Evolutionary conservation across 2,888 invertebrate species (phyloP), one percentile per base, ranked within the genome.

Genomic region (Mechanitis messenoides): DNA sequence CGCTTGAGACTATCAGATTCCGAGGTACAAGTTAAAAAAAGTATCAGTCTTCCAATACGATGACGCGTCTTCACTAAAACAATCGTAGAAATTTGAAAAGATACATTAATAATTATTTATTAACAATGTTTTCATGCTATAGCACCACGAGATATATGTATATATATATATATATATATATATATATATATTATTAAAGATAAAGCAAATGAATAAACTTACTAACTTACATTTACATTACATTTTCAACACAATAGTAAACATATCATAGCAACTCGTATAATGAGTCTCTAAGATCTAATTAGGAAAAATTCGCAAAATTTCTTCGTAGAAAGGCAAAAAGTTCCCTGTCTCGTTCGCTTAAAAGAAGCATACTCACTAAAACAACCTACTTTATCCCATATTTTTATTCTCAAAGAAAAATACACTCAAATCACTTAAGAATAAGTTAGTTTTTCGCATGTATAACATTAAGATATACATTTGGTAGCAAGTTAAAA

Each of bases 241-340:
- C 42, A 50, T 50, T 50, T 11, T 50, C 20, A 46, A 59, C 53
- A 59, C 54, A 62, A 62, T 59, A 59, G 50, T 56, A 53, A 66
- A 64, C 59, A 62, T 60, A 53, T 53, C 59, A 64, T 31, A 31
- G 50, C 47, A 53, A 58, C 50, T 57, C 59, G 59, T 57, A 65
- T 66, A 66, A 66, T 66, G 64, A 62, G 59, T 61, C 55, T 58
- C 57, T 59, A 64, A 66, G 64, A 66, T 66, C 64, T 66, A 66
- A 66, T 66, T 66, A 66, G 64, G 61, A 63, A 66, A 66, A 66
- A 66, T 64, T 66, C 61, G 59, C 66, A 59, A 64, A 66, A 64
- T 53, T 55, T 66, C 55, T 55, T 45, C 61, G 57, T 38, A 33
- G 59, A 53, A 56, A 53, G 56, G 57, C 58, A 58, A 50, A 63